Conservation (phyloP, 1,140 invertebrate species). For the Drosophila bocqueti region DNA sequence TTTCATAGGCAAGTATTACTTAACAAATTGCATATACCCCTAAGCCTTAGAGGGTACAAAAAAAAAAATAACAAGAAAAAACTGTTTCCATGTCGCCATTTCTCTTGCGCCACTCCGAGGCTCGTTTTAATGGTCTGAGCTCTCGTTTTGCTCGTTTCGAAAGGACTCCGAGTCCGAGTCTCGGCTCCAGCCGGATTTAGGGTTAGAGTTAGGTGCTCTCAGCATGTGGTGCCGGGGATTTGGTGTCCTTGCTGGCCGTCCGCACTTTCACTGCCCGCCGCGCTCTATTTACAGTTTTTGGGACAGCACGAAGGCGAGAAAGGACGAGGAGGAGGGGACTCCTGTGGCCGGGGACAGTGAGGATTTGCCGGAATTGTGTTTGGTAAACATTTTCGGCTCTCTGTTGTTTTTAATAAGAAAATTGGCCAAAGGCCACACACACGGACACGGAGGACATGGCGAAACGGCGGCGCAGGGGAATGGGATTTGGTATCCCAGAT, state of each 20-base stretch:
- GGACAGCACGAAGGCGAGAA: constrained; percentile 2
- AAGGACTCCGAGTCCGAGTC: constrained; percentile 45
- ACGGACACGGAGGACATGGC: constrained; percentile 8
- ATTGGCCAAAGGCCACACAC: constrained; percentile 78
- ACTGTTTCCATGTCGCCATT: constrained; percentile 28
- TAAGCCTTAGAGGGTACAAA: not conserved
- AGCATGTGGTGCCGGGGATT: constrained; percentile 74
- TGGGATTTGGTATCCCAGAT: constrained; percentile 57
- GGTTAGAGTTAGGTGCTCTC: constrained; percentile 46
- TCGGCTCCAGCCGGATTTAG: constrained; percentile 38
- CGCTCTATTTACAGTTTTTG: constrained; percentile 80
- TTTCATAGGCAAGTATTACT: not conserved
- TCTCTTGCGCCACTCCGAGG: constrained; percentile 42
- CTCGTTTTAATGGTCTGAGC: constrained; percentile 77
- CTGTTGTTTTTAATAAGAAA: constrained; percentile 83
- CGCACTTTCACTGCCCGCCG: constrained; percentile 74
- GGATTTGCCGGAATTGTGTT: constrained; percentile 80
- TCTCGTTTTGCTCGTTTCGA: constrained; percentile 37
- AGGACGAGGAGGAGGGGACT: not conserved
- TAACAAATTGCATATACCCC: constrained; percentile 10
- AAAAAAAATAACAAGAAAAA: constrained; percentile 22
- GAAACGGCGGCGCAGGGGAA: constrained; percentile 3
- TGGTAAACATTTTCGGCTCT: constrained; percentile 82
- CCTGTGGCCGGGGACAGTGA: constrained; percentile 37
- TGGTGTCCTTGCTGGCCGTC: constrained; percentile 66